A percentile compares a stretch with the other conserved stretches of the same genome.
Conservation (phyloP, 2,113 vertebrate genomes). For the Brachionichthys hirsutus region DNA sequence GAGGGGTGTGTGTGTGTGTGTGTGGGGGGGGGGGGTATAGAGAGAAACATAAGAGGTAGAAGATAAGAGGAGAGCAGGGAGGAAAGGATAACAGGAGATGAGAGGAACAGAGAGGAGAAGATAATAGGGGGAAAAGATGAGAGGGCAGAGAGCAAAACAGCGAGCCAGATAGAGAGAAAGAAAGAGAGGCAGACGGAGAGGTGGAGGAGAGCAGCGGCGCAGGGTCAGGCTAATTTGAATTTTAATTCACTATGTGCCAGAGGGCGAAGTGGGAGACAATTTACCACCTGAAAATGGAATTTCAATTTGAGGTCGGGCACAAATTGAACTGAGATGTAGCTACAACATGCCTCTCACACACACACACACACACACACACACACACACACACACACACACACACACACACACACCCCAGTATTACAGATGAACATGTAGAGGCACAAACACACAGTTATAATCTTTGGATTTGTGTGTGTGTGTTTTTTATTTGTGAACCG, state of each 20-base stretch:
- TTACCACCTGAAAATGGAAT: constrained; percentile 80
- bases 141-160: constrained; percentile 65
- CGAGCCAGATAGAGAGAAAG: constrained; percentile 37
- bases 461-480: too few relatives aligned
- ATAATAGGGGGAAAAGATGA: constrained; percentile 68
- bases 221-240: constrained; percentile 79
- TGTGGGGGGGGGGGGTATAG: constrained; percentile 7
- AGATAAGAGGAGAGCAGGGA: constrained; percentile 26
- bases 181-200: constrained; percentile 54
- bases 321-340: constrained; percentile 79
- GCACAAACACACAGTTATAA: too few relatives aligned
- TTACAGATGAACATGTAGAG: background rate
- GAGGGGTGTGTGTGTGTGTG: background rate
- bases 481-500: background rate
- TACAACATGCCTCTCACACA: constrained; percentile 68
- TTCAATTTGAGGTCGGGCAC: constrained; percentile 78
- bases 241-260: constrained; percentile 79
- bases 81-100: constrained; percentile 68
- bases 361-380: constrained; percentile 7
- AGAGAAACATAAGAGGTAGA: constrained; percentile 27
- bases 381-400: constrained; percentile 1
- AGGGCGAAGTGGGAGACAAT: constrained; percentile 79
- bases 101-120: constrained; percentile 66
- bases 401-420: constrained; percentile 1
- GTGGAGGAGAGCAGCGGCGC: constrained; percentile 67